Evolutionary conservation across 2,797 vertebrate genomes (phyloP).

Genomic region (Philypnodon macrostomus): DNA sequence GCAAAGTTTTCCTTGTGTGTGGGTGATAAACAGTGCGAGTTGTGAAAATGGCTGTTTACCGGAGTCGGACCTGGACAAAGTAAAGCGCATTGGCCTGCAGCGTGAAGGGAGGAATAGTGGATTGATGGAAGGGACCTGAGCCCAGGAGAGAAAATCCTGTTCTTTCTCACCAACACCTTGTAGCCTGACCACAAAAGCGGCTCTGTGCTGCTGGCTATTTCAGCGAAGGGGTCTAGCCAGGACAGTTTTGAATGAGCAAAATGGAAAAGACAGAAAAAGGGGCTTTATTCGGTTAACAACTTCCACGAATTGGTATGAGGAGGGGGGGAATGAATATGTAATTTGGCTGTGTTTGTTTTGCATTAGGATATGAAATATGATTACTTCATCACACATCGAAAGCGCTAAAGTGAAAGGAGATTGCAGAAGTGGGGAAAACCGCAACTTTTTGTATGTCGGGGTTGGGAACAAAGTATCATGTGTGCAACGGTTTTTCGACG

Average conservation of each 20-base stretch:
- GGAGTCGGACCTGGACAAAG: slow-evolving; percentile 40
- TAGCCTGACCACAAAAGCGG: slow-evolving; percentile 68
- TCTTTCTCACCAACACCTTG: slow-evolving; percentile 75
- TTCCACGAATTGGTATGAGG: slow-evolving; percentile 52
- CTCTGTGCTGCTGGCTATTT: slow-evolving; percentile 67
- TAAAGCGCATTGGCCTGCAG: slow-evolving; percentile 29
- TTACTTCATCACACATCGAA: slow-evolving; percentile 64
- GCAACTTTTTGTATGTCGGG: slow-evolving; percentile 17
- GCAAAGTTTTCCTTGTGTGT: slow-evolving; percentile 25
- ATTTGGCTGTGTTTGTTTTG: slow-evolving; percentile 65
- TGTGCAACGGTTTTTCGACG: slow-evolving; percentile 24
- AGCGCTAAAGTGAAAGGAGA: slow-evolving; percentile 41
- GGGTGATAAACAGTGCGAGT: slow-evolving; percentile 55
- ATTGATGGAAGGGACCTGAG: slow-evolving; percentile 50
- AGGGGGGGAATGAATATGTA: slow-evolving; percentile 55
- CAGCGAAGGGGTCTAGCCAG: slow-evolving; percentile 63
- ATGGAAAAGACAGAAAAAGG: slow-evolving; percentile 42
- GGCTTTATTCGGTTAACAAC: slow-evolving; percentile 63
- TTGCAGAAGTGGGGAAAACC: slow-evolving; percentile 17
- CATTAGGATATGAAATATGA: slow-evolving; percentile 68
- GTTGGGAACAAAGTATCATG: slow-evolving; percentile 45
- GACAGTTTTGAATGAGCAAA: slow-evolving; percentile 65
- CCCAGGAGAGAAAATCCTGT: slow-evolving; percentile 56
- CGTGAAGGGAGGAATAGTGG: slow-evolving; percentile 1
- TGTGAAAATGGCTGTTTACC: slow-evolving; percentile 61